Base-by-base conservation (phyloP, 1,140 invertebrate genomes). In the Drosophila busckii region DNA sequence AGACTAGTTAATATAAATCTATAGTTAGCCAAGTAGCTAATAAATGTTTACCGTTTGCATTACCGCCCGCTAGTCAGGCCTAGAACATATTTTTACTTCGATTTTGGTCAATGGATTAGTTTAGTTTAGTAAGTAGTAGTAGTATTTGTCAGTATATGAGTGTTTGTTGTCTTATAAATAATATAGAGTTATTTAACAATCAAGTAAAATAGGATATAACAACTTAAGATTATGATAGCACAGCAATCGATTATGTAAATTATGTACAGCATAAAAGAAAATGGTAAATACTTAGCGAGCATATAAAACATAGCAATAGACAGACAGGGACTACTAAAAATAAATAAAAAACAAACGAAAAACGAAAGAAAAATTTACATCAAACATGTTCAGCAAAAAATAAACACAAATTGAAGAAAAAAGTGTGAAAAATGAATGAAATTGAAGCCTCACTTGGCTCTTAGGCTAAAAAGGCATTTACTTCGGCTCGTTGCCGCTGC, bases 221-320 rank as follows among this genome's bases (percentile, higher is more conserved):
- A 78, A 78, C 68, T 73, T 73, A 78, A 44, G 34, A 78, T 56
- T 55, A 76, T 34, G 41, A 71, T 56, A 42, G 62, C 73, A 71
- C 75, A 78, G 75, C 73, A 78, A 73, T 78, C 63, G 16, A 78
- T 48, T 56, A 49, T 45, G 37, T 80, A 73, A 67, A 80, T 62
- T 68, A 80, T 58, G 68, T 78, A 78, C 73, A 78, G 61, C 37
- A 71, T 66, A 73, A 44, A 53, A 70, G 58, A 66, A 82, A 70
- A 49, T 52, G 48, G 49, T 71, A 58, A 63, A 78, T 80, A 60
- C 56, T 60, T 60, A 70, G 58, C 71, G 56, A 78, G 62, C 48
- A 65, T 61, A 65, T 61, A 61, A 65, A 65, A 63, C 44, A 80
- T 45, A 61, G 67, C 54, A 52, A 76, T 46, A 54, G 46, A 58